Evolutionary conservation across 2,113 vertebrate genomes (phyloP).

Genomic region (Zootoca vivipara): DNA sequence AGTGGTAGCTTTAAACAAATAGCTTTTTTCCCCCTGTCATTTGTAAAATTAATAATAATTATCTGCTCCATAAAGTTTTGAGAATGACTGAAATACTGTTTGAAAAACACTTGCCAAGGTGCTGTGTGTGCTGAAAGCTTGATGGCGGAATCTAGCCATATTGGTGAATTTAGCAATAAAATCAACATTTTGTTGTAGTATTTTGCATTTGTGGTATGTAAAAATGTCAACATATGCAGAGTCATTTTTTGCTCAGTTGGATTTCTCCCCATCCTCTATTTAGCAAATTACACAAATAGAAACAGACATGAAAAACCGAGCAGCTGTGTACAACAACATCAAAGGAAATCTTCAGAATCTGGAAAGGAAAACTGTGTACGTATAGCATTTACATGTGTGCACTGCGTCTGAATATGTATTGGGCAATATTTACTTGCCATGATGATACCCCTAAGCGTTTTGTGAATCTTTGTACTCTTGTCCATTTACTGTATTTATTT

Average conservation of each 20-base stretch:
- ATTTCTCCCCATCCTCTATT: slow-evolving; percentile 27
- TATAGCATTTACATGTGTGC: slow-evolving; percentile 23
- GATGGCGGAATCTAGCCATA: background rate
- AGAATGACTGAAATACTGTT: too few species aligned
- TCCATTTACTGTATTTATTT: too few species aligned
- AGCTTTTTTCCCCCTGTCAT: too few species aligned
- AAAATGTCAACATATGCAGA: too few species aligned
- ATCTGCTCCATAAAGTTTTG: too few species aligned
- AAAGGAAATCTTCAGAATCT: slow-evolving; percentile 84
- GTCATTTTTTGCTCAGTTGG: background rate
- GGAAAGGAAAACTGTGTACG: slow-evolving; percentile 84
- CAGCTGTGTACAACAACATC: slow-evolving; percentile 80
- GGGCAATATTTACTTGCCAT: background rate
- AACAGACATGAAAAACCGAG: slow-evolving; percentile 84
- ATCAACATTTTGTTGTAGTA: background rate
- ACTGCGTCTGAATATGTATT: background rate
- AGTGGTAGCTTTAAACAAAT: too few species aligned
- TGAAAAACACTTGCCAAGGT: too few species aligned
- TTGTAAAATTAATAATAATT: too few species aligned
- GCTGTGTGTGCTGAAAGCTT: too few species aligned
- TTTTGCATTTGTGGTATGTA: background rate
- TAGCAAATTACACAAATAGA: slow-evolving; percentile 93
- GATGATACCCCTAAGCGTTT: too few species aligned
- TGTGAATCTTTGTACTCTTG: too few species aligned
- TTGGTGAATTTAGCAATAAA: background rate